These are phyloP conservation scores for Pempheris klunzingeri DNA, from an alignment of 2,797 vertebrate genomes.

Conservation along the genomic window DNA sequence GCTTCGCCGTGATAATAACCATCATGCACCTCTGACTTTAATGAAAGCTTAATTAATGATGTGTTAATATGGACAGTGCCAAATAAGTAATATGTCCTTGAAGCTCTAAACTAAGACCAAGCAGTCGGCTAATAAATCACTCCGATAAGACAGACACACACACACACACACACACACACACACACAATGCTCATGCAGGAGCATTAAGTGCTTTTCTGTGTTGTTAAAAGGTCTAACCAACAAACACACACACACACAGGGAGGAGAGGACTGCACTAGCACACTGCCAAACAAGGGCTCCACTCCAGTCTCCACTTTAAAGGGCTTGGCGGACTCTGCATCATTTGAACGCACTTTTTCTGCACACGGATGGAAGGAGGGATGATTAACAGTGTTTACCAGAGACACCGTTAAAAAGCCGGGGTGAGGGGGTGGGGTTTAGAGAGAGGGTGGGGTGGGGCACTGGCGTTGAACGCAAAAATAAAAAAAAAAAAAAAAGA, in stretches of 20 bases:
- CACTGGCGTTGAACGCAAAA: conserved; percentile 38
- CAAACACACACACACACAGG: conserved; percentile 23
- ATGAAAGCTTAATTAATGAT: conserved; percentile 28
- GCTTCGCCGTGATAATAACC: not conserved
- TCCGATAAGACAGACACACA: conserved; percentile 25
- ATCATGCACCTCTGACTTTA: conserved; percentile 28
- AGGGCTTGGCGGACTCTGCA: conserved; percentile 78
- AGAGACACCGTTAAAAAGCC: conserved; percentile 40
- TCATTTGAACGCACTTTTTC: conserved; percentile 67
- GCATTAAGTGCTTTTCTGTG: conserved; percentile 74
- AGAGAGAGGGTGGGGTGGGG: not conserved
- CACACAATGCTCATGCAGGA: conserved; percentile 53
- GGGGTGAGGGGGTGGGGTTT: not conserved
- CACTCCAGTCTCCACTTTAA: conserved; percentile 77
- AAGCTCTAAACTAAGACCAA: conserved; percentile 51
- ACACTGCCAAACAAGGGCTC: conserved; percentile 64
- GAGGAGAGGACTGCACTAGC: conserved; percentile 57
- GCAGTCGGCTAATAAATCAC: conserved; percentile 49
- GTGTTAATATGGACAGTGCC: conserved; percentile 31
- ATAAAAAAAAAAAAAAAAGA: conserved; percentile 47
- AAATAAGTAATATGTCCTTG: conserved; percentile 47
- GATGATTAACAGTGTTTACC: conserved; percentile 41
- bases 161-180: conserved; percentile 25
- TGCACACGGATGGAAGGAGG: conserved; percentile 60
- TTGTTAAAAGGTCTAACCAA: conserved; percentile 56